Conservation (phyloP, 2,797 vertebrate genomes). For the Phalanger gymnotis region DNA sequence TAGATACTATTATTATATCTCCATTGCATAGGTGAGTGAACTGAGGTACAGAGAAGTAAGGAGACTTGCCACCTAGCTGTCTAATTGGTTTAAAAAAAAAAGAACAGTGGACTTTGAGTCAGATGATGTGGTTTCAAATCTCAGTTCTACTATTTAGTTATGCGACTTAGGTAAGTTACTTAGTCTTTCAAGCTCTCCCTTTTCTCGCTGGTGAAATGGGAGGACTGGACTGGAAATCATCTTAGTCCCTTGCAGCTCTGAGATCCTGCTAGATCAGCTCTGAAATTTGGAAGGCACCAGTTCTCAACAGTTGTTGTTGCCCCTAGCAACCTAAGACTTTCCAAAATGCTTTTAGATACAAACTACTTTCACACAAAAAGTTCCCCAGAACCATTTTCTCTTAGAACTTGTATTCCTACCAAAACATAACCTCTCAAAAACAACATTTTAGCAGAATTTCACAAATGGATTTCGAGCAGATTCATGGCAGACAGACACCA, state of each 20-base stretch:
- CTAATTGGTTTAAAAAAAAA: not conserved
- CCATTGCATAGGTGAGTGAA: not conserved
- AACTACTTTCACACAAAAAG: not conserved
- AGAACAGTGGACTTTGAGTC: not conserved
- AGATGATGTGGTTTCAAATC: not conserved
- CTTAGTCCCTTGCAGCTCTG: not conserved
- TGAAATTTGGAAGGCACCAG: not conserved
- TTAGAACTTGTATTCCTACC: not conserved
- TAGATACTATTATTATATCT: not conserved
- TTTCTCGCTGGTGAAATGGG: not conserved
- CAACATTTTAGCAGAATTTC: not conserved
- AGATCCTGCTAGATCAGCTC: not conserved
- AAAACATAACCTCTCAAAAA: not conserved
- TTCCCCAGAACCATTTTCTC: not conserved
- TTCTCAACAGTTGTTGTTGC: not conserved
- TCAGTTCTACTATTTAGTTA: not conserved
- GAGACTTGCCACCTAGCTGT: not conserved
- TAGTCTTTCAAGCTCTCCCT: not conserved
- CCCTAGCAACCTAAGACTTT: not conserved
- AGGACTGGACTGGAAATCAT: not conserved
- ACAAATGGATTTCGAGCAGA: conserved; percentile 47
- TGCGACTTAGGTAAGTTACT: not conserved
- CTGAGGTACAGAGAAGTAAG: not conserved
- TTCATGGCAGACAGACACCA: conserved; percentile 29
- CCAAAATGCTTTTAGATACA: not conserved